These are phyloP conservation scores for Macrosoma leucophasiata DNA, from an alignment of 2,888 invertebrate genomes.

Conservation along the genomic window DNA sequence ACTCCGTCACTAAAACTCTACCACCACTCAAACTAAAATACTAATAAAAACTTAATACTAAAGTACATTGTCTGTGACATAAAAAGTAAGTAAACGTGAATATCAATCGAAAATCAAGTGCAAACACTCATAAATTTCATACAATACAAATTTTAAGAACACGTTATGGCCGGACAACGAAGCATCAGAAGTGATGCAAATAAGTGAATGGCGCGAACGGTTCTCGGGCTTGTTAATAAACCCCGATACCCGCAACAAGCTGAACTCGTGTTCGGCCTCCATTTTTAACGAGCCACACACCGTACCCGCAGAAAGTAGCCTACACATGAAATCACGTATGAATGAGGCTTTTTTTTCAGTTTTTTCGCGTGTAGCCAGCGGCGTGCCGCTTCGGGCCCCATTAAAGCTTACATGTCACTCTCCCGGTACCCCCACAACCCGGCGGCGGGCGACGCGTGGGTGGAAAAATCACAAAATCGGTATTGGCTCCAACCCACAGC, in stretches of 20 bases:
- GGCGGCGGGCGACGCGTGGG: conserved; percentile 32
- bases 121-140: no score
- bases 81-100: no score
- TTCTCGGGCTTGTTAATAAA: conserved; percentile 63
- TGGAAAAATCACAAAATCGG: conserved; percentile 70
- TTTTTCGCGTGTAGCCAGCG: conserved; percentile 68
- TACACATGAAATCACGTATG: conserved; percentile 75
- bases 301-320: conserved; percentile 71
- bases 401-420: conserved; percentile 75
- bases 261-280: conserved; percentile 57
- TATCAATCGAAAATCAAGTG: no score
- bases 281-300: conserved; percentile 72
- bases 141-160: no score
- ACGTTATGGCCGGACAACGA: no score
- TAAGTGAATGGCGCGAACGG: conserved; percentile 43
- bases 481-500: conserved; percentile 65
- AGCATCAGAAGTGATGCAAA: no score
- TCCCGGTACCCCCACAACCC: conserved; percentile 35
- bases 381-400: conserved; percentile 63
- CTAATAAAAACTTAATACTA: no score
- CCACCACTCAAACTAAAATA: no score
- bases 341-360: conserved; percentile 70
- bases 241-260: conserved; percentile 69
- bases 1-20: no score
- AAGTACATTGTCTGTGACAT: no score